Evolutionary conservation across 2,888 invertebrate species (phyloP).

Genomic region (Lobophora halterata): DNA sequence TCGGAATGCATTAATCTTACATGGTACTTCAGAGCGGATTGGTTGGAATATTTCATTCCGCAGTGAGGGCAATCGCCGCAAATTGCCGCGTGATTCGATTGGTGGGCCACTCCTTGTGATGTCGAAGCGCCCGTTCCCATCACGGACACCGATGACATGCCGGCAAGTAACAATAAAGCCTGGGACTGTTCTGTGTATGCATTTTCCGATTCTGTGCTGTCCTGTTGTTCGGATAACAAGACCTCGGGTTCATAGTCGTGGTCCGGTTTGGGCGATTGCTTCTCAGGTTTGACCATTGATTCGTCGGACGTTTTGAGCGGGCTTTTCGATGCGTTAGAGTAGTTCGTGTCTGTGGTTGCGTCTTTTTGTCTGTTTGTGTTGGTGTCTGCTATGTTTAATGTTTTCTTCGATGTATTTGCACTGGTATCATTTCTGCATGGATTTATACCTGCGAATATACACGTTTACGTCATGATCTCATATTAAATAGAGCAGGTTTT

Average conservation of each 20-base stretch:
- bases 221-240: slow-evolving; percentile 70
- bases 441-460: slow-evolving; percentile 63
- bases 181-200: slow-evolving; percentile 64
- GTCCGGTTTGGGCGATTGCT: slow-evolving; percentile 71
- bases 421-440: slow-evolving; percentile 67
- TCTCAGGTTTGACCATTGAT: slow-evolving; percentile 63
- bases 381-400: slow-evolving; percentile 52
- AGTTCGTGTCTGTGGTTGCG: slow-evolving; percentile 48
- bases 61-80: slow-evolving; percentile 86
- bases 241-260: slow-evolving; percentile 74
- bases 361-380: slow-evolving; percentile 58
- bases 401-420: slow-evolving; percentile 63
- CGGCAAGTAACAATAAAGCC: slow-evolving; percentile 60
- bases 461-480: too few species aligned
- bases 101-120: slow-evolving; percentile 62
- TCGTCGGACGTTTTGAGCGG: slow-evolving; percentile 62
- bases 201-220: slow-evolving; percentile 59
- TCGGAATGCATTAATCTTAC: slow-evolving; percentile 86
- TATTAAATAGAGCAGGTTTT: too few species aligned
- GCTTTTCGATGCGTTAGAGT: slow-evolving; percentile 56
- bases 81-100: slow-evolving; percentile 75
- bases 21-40: slow-evolving; percentile 85
- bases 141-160: slow-evolving; percentile 62
- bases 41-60: slow-evolving; percentile 85
- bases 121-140: slow-evolving; percentile 62